Percentiles rank a stretch among this genome's conserved stretches.
These are phyloP conservation scores for Stenopsyche tienmushanensis DNA, from an alignment of 1,140 invertebrate genomes.

Conservation along the genomic window DNA sequence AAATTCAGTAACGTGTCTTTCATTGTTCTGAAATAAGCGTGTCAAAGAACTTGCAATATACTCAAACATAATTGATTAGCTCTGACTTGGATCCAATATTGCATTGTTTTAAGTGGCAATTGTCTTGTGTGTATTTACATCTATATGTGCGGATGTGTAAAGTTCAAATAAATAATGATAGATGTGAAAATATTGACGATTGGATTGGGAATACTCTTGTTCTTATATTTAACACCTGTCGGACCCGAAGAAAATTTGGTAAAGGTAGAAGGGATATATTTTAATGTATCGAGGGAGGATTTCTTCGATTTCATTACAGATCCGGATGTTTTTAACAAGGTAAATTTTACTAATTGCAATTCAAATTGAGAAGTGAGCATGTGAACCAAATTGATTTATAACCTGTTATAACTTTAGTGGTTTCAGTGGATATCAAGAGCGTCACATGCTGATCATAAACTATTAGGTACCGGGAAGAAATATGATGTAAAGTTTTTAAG, in stretches of 20 bases:
- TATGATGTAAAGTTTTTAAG: neutral
- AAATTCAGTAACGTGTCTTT: no score
- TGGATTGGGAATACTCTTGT: neutral
- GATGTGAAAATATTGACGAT: slow-evolving; percentile 8
- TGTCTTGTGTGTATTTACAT: no score
- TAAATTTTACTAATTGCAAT: neutral
- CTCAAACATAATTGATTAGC: no score
- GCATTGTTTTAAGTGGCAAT: no score
- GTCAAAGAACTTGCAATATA: no score
- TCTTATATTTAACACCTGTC: neutral
- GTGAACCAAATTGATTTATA: neutral
- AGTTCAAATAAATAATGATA: no score
- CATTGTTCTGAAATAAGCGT: no score
- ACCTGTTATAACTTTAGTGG: slow-evolving; percentile 6
- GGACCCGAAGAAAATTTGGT: slow-evolving; percentile 1
- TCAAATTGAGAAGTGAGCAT: neutral
- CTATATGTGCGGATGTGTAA: no score
- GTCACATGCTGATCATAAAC: slow-evolving; percentile 2
- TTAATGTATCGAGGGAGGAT: slow-evolving; percentile 1
- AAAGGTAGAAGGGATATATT: slow-evolving; percentile 3
- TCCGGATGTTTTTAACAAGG: slow-evolving; percentile 16
- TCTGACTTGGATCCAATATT: no score
- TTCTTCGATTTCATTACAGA: slow-evolving; percentile 6
- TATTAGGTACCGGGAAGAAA: neutral
- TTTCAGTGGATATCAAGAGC: slow-evolving; percentile 3